Percentiles rank a stretch among this genome's conserved stretches.
These are phyloP conservation scores for Xenotilapia caudafasciata DNA, from an alignment of 2,113 vertebrate genomes.

Conservation along the genomic window DNA sequence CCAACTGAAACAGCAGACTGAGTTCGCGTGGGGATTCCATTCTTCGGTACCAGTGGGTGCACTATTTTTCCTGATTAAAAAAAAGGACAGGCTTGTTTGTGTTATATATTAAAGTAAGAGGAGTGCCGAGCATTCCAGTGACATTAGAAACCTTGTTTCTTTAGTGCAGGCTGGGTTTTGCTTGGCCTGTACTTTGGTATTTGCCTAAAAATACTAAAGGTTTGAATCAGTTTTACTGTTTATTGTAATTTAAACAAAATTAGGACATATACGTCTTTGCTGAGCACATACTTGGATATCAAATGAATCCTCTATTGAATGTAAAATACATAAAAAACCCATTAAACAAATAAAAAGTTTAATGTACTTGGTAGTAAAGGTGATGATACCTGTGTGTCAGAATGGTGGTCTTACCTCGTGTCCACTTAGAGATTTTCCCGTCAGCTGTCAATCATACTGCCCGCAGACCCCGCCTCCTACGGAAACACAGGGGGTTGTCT, in stretches of 20 bases:
- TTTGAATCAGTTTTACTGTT: background rate
- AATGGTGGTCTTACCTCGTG: background rate
- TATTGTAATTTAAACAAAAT: background rate
- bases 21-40: background rate
- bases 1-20: background rate
- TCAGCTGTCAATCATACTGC: constrained; percentile 22
- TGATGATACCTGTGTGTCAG: background rate
- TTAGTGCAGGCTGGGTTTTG: background rate
- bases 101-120: background rate
- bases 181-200: background rate
- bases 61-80: background rate
- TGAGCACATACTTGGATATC: background rate
- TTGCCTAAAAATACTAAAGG: background rate
- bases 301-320: background rate
- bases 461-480: constrained; percentile 49
- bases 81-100: background rate
- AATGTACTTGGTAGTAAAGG: background rate
- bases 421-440: background rate
- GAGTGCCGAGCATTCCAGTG: background rate
- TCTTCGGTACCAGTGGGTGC: background rate
- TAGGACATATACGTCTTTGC: accelerated
- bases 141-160: background rate
- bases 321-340: background rate
- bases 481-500: constrained; percentile 47
- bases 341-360: background rate